Conservation (phyloP, 2,113 vertebrate species). For the Callipepla californica region DNA sequence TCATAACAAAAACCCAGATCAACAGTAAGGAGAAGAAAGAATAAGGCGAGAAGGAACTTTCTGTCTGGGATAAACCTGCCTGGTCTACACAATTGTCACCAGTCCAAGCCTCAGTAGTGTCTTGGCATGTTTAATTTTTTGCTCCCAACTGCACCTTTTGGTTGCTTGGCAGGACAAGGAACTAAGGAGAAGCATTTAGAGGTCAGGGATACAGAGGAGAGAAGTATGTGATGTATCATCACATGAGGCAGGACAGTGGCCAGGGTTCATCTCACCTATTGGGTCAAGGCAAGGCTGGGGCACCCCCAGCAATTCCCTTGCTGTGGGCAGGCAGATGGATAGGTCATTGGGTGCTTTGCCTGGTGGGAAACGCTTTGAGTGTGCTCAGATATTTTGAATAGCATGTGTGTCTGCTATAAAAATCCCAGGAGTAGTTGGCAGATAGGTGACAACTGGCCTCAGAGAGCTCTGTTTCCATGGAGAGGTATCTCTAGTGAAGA, state of each 20-base stretch:
- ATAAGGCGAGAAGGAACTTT: background rate
- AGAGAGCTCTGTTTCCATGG: background rate
- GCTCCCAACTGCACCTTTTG: background rate
- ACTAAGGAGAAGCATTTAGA: background rate
- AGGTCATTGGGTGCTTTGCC: background rate
- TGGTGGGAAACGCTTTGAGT: accelerated
- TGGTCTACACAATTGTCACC: background rate
- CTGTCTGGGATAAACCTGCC: background rate
- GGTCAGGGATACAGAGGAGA: background rate
- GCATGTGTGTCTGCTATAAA: accelerated
- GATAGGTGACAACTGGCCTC: background rate
- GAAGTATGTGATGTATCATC: background rate
- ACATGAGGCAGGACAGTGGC: background rate
- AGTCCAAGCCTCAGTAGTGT: background rate
- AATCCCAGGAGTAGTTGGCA: background rate
- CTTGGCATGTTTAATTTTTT: background rate
- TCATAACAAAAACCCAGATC: background rate
- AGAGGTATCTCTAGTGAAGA: background rate
- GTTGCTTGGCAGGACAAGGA: background rate
- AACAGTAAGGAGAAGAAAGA: background rate
- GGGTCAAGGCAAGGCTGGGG: background rate
- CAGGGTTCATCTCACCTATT: accelerated
- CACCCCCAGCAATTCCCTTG: accelerated
- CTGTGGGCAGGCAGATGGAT: accelerated
- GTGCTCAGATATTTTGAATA: background rate